phyloP scores from a whole-genome alignment of 2,888 invertebrate species.

The Amphipyra tragopoginis region DNA sequence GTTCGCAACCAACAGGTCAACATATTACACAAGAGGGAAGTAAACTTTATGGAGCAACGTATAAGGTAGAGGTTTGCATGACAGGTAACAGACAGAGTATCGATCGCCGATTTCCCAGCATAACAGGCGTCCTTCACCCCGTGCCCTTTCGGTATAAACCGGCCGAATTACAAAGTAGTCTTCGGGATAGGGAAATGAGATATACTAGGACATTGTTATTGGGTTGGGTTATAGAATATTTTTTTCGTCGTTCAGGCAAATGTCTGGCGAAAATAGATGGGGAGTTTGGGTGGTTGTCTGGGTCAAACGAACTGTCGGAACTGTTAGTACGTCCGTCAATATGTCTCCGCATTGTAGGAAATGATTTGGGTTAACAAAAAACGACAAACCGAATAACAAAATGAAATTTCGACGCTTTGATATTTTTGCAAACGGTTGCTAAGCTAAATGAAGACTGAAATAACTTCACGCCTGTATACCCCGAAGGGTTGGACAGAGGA shows the following conservation, averaged over 20 bases:
- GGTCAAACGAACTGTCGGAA: constrained; percentile 39
- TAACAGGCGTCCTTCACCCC: constrained; percentile 84
- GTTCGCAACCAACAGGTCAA: constrained; percentile 72
- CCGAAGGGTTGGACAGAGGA: no score
- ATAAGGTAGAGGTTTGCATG: constrained; percentile 60
- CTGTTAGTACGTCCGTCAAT: constrained; percentile 34
- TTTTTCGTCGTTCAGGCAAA: constrained; percentile 41
- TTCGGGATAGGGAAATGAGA: constrained; percentile 47
- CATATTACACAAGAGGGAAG: constrained; percentile 39
- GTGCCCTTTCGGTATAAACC: constrained; percentile 80
- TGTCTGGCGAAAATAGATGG: constrained; percentile 57
- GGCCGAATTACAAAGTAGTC: constrained; percentile 64
- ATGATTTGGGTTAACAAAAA: constrained; percentile 23
- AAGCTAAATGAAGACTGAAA: background rate
- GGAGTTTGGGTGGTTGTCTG: constrained; percentile 44
- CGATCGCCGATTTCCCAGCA: constrained; percentile 77
- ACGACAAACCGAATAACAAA: constrained; percentile 2
- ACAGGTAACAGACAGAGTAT: constrained; percentile 67
- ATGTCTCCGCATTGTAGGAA: constrained; percentile 23
- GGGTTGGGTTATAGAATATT: constrained; percentile 33
- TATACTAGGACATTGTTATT: constrained; percentile 29
- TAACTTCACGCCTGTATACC: no score
- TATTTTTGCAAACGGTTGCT: background rate
- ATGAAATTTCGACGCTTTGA: background rate
- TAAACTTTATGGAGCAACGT: constrained; percentile 16